These are phyloP conservation scores for Triplophysa tibetana DNA, from an alignment of 2,113 vertebrate species.

Conservation along the genomic window DNA sequence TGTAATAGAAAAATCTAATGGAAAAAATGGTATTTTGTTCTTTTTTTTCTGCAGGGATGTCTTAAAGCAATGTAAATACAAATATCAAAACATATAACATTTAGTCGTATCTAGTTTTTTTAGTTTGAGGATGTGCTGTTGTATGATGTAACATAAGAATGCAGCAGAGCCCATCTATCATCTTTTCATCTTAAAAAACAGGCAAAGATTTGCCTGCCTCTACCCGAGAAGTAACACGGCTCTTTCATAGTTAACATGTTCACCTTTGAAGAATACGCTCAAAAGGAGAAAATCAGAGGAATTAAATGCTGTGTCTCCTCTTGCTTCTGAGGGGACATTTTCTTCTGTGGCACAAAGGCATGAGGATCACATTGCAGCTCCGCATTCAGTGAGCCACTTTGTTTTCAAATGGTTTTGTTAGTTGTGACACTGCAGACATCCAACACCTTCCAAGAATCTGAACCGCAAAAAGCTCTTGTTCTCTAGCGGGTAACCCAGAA, in stretches of 20 bases:
- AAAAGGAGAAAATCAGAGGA: slow-evolving; percentile 68
- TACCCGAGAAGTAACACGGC: slow-evolving; percentile 60
- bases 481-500: slow-evolving; percentile 61
- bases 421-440: slow-evolving; percentile 83
- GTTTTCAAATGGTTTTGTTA: slow-evolving; percentile 87
- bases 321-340: slow-evolving; percentile 74
- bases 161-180: slow-evolving; percentile 23
- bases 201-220: slow-evolving; percentile 47
- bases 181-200: slow-evolving; percentile 37
- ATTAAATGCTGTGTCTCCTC: slow-evolving; percentile 70
- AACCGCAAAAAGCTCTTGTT: slow-evolving; percentile 69
- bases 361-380: slow-evolving; percentile 72
- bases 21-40: too few species aligned
- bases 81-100: too few species aligned
- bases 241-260: slow-evolving; percentile 68
- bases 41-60: too few species aligned
- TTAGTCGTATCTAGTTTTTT: too few species aligned
- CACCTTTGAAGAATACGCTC: slow-evolving; percentile 78
- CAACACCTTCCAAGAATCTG: slow-evolving; percentile 79
- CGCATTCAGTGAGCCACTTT: slow-evolving; percentile 79
- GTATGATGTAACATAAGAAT: neutral
- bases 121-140: neutral
- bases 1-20: too few species aligned
- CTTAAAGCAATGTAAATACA: too few species aligned
- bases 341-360: slow-evolving; percentile 71